Evolutionary conservation across 2,113 vertebrate species (phyloP), one percentile per base, ranked within the genome.

Genomic region (Barbus barbus): DNA sequence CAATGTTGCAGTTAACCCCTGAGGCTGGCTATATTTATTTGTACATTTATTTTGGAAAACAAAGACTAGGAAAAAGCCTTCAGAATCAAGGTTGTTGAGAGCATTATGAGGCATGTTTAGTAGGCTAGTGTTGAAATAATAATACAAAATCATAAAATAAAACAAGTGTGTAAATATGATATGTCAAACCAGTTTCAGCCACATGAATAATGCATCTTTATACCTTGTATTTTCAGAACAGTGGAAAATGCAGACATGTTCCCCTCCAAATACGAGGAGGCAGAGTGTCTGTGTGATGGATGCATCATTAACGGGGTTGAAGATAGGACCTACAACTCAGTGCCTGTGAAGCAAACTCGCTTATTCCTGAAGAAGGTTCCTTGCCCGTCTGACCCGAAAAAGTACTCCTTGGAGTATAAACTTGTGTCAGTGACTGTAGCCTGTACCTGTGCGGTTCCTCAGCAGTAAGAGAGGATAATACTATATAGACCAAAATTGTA

Each of bases 221-320:
- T 75, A 4, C 46, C 51, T 0, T 71, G 18, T 67, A 20, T 44
- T 80, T 38, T 0, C 93, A 97, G 97, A 2, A 77, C 88, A 0
- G 87, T 93, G 1, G 82, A 53, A 0, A 90, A 93, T 0, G 61
- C 92, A 85, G 85, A 90, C 74, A 91, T 95, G 31, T 94, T 91
- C 76, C 97, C 97, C 0, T 84, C 81, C 58, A 88, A 89, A 51
- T 89, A 96, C 44, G 89, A 93, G 0, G 92, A 95, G 1, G 97
- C 96, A 0, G 81, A 94, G 84, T 97, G 97, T 65, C 93, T 97
- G 51, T 98, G 96, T 83, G 13, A 60, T 0, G 96, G 96, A 9
- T 98, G 97, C 88, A 93, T 99, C 78, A 90, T 94, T 0, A 38
- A 83, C 0, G 94, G 94, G 0, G 79, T 46, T 0, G 93, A 96